Percentiles rank a stretch among this genome's conserved stretches.
Evolutionary conservation across 1,140 invertebrate genomes (phyloP).

Genomic region (Penaeus japonicus): DNA sequence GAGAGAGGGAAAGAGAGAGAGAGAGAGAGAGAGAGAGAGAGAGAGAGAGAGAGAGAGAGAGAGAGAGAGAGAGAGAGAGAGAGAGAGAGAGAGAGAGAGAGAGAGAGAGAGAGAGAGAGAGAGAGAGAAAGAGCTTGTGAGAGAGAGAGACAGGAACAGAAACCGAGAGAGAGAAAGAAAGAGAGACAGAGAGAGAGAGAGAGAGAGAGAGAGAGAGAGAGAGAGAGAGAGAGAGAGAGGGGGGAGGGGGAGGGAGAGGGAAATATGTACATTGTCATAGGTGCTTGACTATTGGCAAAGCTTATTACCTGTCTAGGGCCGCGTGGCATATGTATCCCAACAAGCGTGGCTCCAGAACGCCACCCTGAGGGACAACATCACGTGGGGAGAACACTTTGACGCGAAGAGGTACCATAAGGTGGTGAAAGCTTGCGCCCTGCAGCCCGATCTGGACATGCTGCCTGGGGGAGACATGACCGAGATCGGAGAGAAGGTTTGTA

Average conservation of each 20-base stretch:
- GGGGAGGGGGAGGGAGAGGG: not conserved
- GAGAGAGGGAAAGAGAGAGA: too few species aligned
- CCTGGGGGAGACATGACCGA: slow-evolving; percentile 90
- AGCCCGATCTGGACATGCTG: slow-evolving; percentile 85
- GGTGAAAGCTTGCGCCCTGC: slow-evolving; percentile 84
- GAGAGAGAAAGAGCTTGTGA: not conserved
- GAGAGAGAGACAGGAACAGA: too few species aligned
- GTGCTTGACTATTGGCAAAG: too few species aligned
- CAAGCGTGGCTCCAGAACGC: slow-evolving; percentile 72
- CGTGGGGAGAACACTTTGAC: slow-evolving; percentile 73
- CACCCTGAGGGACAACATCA: slow-evolving; percentile 67
- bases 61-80: too few species aligned
- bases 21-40: too few species aligned
- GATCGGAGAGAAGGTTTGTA: slow-evolving; percentile 83
- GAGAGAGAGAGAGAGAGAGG: not conserved
- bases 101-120: not conserved
- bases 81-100: too few species aligned
- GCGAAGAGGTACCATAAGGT: slow-evolving; percentile 80
- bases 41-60: too few species aligned
- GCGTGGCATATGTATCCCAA: slow-evolving; percentile 67
- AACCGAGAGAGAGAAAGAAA: too few species aligned
- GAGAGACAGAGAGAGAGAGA: too few species aligned
- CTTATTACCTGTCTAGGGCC: slow-evolving; percentile 59
- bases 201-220: too few species aligned
- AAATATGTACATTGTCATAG: too few species aligned